Percentiles rank a stretch among this genome's conserved stretches.
These are phyloP conservation scores for Oxyteleia sp. DNA, from an alignment of 2,888 invertebrate species.

Conservation along the genomic window DNA sequence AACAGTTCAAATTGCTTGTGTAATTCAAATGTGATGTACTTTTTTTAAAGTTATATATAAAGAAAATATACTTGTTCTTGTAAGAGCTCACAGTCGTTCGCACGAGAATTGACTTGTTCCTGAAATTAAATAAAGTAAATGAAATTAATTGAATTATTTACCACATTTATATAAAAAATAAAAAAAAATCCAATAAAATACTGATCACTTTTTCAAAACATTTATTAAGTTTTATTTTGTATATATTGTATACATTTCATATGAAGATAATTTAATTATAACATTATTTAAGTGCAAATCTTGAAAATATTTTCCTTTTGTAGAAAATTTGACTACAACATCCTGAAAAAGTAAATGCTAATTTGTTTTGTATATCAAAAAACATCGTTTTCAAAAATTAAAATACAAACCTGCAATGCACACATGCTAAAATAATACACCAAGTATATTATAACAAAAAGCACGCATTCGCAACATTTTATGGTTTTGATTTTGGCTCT, in stretches of 20 bases:
- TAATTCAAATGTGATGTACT: too few species aligned
- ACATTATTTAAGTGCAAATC: slow-evolving; percentile 2
- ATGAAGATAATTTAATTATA: background rate
- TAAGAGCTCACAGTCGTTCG: too few species aligned
- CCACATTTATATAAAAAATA: too few species aligned
- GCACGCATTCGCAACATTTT: slow-evolving; percentile 76
- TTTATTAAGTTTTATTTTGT: too few species aligned
- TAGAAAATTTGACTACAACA: background rate
- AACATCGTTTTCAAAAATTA: background rate
- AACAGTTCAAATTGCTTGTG: too few species aligned
- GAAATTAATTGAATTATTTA: too few species aligned
- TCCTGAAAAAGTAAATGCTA: background rate
- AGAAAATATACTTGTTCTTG: too few species aligned
- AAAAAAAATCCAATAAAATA: too few species aligned
- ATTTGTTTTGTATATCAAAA: too few species aligned
- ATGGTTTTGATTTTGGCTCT: slow-evolving; percentile 79
- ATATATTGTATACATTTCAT: too few species aligned
- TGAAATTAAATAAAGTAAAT: slow-evolving; percentile 23
- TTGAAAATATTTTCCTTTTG: background rate
- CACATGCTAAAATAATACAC: slow-evolving; percentile 81
- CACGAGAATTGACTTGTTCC: slow-evolving; percentile 73
- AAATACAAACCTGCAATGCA: slow-evolving; percentile 80
- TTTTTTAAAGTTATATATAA: too few species aligned
- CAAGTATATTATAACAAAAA: slow-evolving; percentile 78
- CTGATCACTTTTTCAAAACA: background rate